Base-by-base conservation (phyloP, 64 coral and sea anemone genomes). In the Stylophora pistillata region DNA sequence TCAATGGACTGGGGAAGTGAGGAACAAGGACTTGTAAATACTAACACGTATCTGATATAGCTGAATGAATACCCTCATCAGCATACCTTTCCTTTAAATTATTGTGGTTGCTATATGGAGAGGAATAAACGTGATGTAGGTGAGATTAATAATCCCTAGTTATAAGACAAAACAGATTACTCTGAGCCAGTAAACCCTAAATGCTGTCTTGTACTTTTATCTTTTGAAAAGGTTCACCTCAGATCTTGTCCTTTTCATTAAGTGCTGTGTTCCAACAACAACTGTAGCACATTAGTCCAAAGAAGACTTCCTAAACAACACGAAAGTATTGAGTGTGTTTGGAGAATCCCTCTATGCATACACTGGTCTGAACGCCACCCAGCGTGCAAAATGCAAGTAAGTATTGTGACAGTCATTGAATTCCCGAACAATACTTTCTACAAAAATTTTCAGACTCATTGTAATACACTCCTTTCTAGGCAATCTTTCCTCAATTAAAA, bases 1-100 rank as follows among this genome's bases (percentile, higher is more conserved):
- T 56, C 20, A 15, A 0, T 87, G 85, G 85, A 34, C 23, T 32
- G 85, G 85, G 30, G 85, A 74, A 30, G 54, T 87, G 29, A 72
- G 85, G 32, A 56, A 74, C 31, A 59, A 59, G 2, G 55, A 86
- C 69, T 68, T 86, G 47, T 30, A 72, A 72, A 30, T 9, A 5
- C 9, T 30, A 72, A 10, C 28, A 11, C 37, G 6, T 41, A 41
- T 41, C 6, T 41, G 37, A 41, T 41, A 41, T 3, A 41, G 2
- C 2, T 41, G 2, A 41, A 41, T 41, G 12, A 59, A 15, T 10
- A 18, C 2, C 13, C 10, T 18, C 2, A 59, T 13, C 58, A 59
- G 58, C 58, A 15, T 59, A 59, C n/a, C n/a, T n/a, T n/a, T n/a
- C n/a, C n/a, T n/a, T n/a, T n/a, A n/a, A n/a, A n/a, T n/a, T n/a